Evolutionary conservation across 1,140 invertebrate species (phyloP).

Genomic region (Drosophila murphyi): DNA sequence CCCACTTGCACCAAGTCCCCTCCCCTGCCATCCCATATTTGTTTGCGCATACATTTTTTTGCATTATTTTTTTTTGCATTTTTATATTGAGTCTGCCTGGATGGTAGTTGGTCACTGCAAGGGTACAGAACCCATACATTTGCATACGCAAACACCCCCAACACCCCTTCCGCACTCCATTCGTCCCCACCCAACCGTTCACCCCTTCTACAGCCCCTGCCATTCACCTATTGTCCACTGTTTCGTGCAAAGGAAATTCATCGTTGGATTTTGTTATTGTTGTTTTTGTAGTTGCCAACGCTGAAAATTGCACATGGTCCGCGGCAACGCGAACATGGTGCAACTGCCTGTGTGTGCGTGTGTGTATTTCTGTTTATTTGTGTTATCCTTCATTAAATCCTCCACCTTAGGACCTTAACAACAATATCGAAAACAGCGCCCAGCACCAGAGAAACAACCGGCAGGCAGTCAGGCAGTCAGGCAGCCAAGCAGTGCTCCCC

Average conservation of each 20-base stretch:
- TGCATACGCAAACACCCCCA: too few species aligned
- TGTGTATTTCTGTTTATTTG: slow-evolving; percentile 34
- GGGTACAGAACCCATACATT: too few species aligned
- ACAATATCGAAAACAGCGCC: slow-evolving; percentile 77
- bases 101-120: slow-evolving; percentile 1
- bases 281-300: slow-evolving; percentile 8
- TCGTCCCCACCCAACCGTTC: not conserved
- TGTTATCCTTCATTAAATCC: slow-evolving; percentile 79
- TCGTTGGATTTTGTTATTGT: slow-evolving; percentile 30
- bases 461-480: not conserved
- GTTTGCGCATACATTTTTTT: too few species aligned
- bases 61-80: too few species aligned
- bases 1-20: too few species aligned
- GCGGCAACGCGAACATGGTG: slow-evolving; percentile 24
- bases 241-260: slow-evolving; percentile 59
- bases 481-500: not conserved
- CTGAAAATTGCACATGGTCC: slow-evolving; percentile 52
- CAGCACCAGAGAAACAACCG: slow-evolving; percentile 42
- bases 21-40: too few species aligned
- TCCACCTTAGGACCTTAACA: slow-evolving; percentile 75
- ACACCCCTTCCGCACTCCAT: not conserved
- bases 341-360: slow-evolving; percentile 14
- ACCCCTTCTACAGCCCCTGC: slow-evolving; percentile 3
- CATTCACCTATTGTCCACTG: slow-evolving; percentile 36
- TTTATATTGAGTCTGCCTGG: not conserved